phyloP scores from a whole-genome alignment of 2,113 vertebrate genomes.

The Toxotes chatareus region DNA sequence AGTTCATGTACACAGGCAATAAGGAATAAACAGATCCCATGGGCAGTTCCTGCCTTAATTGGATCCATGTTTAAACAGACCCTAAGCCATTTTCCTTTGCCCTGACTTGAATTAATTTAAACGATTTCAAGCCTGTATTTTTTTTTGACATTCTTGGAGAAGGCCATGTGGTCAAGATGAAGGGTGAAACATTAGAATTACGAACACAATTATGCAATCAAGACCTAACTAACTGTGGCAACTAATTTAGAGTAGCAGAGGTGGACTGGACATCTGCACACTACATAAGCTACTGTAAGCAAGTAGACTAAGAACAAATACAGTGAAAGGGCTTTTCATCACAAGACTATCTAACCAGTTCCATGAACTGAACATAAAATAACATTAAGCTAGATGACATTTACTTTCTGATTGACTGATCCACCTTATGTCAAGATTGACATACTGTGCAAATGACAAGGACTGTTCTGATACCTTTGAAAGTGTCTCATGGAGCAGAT shows the following conservation, averaged over 20 bases:
- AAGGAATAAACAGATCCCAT: conserved; percentile 55
- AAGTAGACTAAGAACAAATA: neutral
- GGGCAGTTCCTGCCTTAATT: conserved; percentile 65
- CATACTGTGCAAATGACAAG: neutral
- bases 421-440: neutral
- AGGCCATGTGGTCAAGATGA: conserved; percentile 9
- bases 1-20: conserved; percentile 52
- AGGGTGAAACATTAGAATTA: neutral
- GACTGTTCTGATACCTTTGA: neutral
- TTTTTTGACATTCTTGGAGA: conserved; percentile 13
- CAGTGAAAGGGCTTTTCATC: neutral
- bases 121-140: conserved; percentile 9
- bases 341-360: neutral
- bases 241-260: neutral
- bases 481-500: neutral
- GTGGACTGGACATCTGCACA: neutral
- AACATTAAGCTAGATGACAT: conserved; percentile 3
- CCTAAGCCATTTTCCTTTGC: conserved; percentile 30
- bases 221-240: neutral
- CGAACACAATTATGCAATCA: neutral
- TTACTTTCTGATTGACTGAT: neutral
- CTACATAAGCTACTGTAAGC: neutral
- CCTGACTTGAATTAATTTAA: conserved; percentile 22
- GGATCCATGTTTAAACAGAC: conserved; percentile 61
- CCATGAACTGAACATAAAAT: neutral